Conservation (phyloP, 2,113 vertebrate genomes). For the Boulengeromyrus knoepffleri region DNA sequence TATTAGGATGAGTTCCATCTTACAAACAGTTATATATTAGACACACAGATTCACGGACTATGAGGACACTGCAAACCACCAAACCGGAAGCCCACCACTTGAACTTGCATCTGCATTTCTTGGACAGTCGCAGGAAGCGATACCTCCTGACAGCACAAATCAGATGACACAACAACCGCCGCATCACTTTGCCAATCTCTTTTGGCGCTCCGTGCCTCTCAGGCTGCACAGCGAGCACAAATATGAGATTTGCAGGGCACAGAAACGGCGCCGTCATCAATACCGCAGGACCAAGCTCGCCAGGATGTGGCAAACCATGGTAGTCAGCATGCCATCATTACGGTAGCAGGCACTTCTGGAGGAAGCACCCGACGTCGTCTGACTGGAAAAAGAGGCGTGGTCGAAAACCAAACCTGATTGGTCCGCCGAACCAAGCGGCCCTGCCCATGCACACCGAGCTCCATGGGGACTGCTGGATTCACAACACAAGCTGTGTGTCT, state of each 20-base stretch:
- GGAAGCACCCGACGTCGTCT: not conserved
- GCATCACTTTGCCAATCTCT: not conserved
- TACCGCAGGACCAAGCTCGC: not conserved
- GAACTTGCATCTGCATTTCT: not conserved
- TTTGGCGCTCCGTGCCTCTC: not conserved
- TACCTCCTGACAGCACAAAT: not conserved
- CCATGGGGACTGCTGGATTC: not conserved
- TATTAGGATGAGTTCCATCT: not conserved
- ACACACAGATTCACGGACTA: not conserved
- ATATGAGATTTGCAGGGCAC: not conserved
- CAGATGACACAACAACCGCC: not conserved
- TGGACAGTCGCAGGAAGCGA: not conserved
- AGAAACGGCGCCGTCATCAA: not conserved
- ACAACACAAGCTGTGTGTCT: not conserved
- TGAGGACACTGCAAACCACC: not conserved
- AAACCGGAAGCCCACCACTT: not conserved
- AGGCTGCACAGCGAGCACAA: not conserved
- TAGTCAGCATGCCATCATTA: not conserved
- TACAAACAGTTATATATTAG: not conserved
- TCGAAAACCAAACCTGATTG: not conserved
- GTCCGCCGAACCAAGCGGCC: not conserved
- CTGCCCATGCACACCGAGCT: not conserved
- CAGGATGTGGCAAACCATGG: not conserved
- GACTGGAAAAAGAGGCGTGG: not conserved
- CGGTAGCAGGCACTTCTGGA: not conserved